phyloP scores from a whole-genome alignment of 2,888 invertebrate species.

The Agrochola circellaris region DNA sequence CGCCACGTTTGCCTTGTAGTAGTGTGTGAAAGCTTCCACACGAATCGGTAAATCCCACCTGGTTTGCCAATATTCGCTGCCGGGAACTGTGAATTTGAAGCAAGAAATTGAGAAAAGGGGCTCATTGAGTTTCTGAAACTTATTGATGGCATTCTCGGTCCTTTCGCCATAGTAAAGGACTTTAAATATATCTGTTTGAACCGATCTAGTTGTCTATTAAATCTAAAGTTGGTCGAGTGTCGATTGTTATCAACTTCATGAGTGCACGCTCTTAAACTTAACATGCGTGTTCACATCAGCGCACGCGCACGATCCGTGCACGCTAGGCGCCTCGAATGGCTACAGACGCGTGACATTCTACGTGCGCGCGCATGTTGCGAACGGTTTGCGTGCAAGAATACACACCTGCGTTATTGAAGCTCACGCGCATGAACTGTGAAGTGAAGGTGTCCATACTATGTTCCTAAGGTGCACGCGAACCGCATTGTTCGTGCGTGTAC shows the following conservation, averaged over 20 bases:
- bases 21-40: not conserved
- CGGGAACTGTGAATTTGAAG: not conserved
- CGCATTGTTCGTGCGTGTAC: too few species aligned
- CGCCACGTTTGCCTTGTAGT: not conserved
- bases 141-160: not conserved
- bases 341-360: too few species aligned
- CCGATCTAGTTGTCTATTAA: slow-evolving; percentile 29
- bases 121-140: not conserved
- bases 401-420: too few species aligned
- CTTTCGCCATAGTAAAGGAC: slow-evolving; percentile 4
- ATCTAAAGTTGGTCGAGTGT: not conserved
- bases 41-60: not conserved
- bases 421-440: too few species aligned
- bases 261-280: not conserved
- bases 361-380: too few species aligned
- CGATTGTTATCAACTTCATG: not conserved
- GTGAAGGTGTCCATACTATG: too few species aligned
- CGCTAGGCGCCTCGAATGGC: too few species aligned
- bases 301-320: too few species aligned
- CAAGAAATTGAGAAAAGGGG: not conserved
- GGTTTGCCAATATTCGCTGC: not conserved
- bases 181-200: slow-evolving; percentile 3
- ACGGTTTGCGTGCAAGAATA: too few species aligned
- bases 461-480: too few species aligned
- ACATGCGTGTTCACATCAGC: too few species aligned